Conservation (phyloP, 2,888 invertebrate genomes). For the Diaphora mendica region DNA sequence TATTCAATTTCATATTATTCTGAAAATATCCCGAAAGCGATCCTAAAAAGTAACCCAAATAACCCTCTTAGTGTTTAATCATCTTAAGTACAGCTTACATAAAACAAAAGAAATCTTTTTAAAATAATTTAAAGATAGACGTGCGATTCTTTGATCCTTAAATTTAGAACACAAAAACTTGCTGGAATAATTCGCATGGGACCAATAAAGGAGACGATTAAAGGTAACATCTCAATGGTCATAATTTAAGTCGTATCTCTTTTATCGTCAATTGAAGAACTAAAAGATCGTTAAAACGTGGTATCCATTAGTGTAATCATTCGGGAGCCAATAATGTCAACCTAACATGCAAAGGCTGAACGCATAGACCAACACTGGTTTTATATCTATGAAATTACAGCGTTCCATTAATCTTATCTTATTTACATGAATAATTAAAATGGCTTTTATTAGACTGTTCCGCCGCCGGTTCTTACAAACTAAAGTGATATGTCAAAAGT, state of each 20-base stretch:
- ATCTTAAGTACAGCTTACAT: no score
- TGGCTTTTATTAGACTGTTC: conserved; percentile 52
- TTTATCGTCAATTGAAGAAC: conserved; percentile 81
- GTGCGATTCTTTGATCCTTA: conserved; percentile 37
- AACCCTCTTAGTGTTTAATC: no score
- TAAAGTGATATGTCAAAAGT: neutral
- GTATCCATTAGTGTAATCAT: conserved; percentile 82
- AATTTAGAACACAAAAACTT: conserved; percentile 29
- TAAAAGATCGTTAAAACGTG: conserved; percentile 78
- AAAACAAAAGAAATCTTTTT: neutral
- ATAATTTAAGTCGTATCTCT: conserved; percentile 80
- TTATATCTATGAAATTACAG: conserved; percentile 47
- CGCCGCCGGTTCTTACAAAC: neutral
- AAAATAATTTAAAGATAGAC: conserved; percentile 9
- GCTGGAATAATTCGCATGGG: conserved; percentile 67
- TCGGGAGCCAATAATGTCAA: conserved; percentile 79
- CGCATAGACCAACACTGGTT: conserved; percentile 46
- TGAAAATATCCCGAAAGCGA: neutral
- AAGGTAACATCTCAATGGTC: conserved; percentile 70
- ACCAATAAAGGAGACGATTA: conserved; percentile 57
- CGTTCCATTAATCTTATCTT: conserved; percentile 59
- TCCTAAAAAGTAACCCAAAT: no score
- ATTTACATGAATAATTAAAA: conserved; percentile 60
- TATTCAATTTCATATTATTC: neutral
- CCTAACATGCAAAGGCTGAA: conserved; percentile 73